Conservation (phyloP, 2,113 vertebrate species). For the Seriola rivoliana region DNA sequence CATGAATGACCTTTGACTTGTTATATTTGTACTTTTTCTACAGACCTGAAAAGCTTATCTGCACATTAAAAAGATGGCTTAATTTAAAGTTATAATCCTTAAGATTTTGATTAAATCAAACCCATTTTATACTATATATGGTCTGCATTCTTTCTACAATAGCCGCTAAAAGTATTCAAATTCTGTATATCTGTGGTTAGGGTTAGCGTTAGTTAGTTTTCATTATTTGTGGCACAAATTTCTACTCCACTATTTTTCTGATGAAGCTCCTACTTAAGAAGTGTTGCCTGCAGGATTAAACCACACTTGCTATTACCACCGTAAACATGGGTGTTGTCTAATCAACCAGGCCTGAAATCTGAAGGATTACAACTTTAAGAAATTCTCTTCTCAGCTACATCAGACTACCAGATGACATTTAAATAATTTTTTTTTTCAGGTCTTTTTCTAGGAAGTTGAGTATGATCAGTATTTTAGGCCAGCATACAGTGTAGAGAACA, state of each 20-base stretch:
- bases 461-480: constrained; percentile 19
- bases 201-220: not conserved
- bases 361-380: constrained; percentile 8
- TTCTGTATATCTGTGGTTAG: not conserved
- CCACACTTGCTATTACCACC: not conserved
- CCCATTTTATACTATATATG: not conserved
- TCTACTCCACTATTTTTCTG: not conserved
- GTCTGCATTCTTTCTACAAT: not conserved
- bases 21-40: constrained; percentile 29
- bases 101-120: not conserved
- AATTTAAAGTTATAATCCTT: constrained; percentile 35
- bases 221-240: not conserved
- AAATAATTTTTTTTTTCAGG: not conserved
- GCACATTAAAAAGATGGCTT: not conserved
- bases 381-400: not conserved
- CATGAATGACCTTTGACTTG: not conserved
- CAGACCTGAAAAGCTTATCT: constrained; percentile 9
- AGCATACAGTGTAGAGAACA: not conserved
- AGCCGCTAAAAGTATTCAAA: not conserved
- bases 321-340: not conserved
- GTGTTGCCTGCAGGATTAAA: not conserved
- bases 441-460: not conserved
- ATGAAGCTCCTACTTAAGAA: not conserved
- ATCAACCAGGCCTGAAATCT: not conserved
- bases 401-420: not conserved